A percentile compares a stretch with the other conserved stretches of the same genome.
Conservation (phyloP, 2,113 vertebrate species). For the Perca fluviatilis region DNA sequence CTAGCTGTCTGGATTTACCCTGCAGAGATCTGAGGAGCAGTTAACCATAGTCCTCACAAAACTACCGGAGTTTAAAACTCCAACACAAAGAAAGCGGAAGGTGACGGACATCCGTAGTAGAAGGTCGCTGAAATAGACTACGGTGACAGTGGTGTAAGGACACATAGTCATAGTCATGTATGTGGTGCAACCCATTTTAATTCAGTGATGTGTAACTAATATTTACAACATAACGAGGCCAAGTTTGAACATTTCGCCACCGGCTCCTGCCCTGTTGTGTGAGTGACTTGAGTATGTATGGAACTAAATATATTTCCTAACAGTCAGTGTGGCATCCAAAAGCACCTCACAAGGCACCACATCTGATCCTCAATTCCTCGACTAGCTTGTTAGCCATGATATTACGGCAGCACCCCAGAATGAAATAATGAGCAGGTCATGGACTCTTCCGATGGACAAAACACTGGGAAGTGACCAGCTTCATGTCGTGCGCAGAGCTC, state of each 20-base stretch:
- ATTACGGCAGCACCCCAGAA: constrained; percentile 36
- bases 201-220: neutral
- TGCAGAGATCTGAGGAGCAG: too few relatives aligned
- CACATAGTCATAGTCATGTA: neutral
- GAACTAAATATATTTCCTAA: neutral
- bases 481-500: constrained; percentile 15
- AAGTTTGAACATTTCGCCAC: neutral
- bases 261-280: too few relatives aligned
- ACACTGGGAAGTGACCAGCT: constrained; percentile 72
- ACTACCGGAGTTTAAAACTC: too few relatives aligned
- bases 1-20: too few relatives aligned
- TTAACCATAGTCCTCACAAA: too few relatives aligned
- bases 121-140: too few relatives aligned
- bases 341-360: neutral
- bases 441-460: constrained; percentile 60
- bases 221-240: neutral
- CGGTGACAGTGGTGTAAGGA: neutral
- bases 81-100: too few relatives aligned
- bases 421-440: constrained; percentile 65
- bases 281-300: too few relatives aligned
- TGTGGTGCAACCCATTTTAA: neutral
- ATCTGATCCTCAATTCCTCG: constrained; percentile 15
- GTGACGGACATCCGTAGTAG: too few relatives aligned
- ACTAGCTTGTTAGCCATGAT: constrained; percentile 41
- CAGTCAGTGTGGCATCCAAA: neutral